Conservation (phyloP, 2,797 vertebrate species). For the Manis pentadactyla region DNA sequence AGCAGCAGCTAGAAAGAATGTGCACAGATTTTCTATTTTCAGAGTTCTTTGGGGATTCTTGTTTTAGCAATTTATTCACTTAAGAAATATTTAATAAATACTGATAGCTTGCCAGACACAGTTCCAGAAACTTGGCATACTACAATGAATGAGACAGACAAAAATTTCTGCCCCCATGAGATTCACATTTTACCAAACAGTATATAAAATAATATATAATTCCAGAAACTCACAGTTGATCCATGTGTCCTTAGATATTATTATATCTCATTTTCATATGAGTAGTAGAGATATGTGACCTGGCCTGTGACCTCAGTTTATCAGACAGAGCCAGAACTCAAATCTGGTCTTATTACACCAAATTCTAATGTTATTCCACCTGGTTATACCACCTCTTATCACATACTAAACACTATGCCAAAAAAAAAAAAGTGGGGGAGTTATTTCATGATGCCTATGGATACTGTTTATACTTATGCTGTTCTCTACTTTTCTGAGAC, state of each 20-base stretch:
- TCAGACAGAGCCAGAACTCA: background rate
- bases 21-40: background rate
- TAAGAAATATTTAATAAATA: background rate
- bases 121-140: background rate
- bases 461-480: background rate
- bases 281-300: background rate
- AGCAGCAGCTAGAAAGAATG: conserved; percentile 35
- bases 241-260: background rate
- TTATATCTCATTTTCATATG: background rate
- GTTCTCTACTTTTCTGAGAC: background rate
- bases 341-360: background rate
- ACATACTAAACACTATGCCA: background rate
- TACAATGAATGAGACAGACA: background rate
- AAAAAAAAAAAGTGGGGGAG: background rate
- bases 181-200: background rate
- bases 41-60: background rate
- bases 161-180: background rate
- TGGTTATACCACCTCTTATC: background rate
- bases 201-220: conserved; percentile 7
- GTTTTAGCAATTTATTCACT: conserved; percentile 6
- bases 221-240: background rate
- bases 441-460: background rate
- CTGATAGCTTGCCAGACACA: background rate
- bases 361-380: conserved; percentile 6
- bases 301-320: background rate